Percentiles rank a stretch among this genome's conserved stretches.
These are phyloP conservation scores for Micropoecilia bifurca DNA, from an alignment of 2,797 vertebrate genomes.

Conservation along the genomic window DNA sequence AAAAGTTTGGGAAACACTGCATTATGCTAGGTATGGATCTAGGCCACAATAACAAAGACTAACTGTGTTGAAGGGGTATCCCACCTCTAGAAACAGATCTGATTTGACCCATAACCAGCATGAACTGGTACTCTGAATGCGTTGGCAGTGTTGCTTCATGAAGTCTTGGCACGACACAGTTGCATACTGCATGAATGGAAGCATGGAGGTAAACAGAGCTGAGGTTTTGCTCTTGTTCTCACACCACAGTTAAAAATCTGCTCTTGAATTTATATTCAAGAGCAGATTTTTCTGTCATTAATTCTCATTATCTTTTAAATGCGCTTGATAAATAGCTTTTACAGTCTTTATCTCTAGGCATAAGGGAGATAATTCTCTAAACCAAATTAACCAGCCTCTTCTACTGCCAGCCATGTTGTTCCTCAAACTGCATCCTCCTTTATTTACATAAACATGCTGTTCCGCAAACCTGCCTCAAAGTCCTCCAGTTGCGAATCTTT, in stretches of 20 bases:
- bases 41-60: conserved; percentile 32
- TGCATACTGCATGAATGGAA: background rate
- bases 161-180: background rate
- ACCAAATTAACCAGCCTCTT: background rate
- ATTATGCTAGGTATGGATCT: conserved; percentile 1
- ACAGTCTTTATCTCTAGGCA: background rate
- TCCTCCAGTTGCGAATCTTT: background rate
- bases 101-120: background rate
- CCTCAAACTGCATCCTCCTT: background rate
- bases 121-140: background rate
- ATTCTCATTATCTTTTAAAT: background rate
- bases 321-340: background rate
- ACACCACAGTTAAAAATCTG: background rate
- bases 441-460: background rate
- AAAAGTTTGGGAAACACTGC: too few relatives aligned
- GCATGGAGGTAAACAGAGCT: background rate
- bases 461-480: background rate
- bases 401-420: background rate
- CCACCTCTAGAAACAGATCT: conserved; percentile 1
- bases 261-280: background rate
- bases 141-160: background rate
- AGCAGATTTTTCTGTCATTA: background rate
- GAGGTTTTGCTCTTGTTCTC: background rate
- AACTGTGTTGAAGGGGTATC: conserved; percentile 25
- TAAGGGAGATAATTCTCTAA: background rate